Conservation (phyloP, 2,888 invertebrate species). For the Chelonus formosanus region DNA sequence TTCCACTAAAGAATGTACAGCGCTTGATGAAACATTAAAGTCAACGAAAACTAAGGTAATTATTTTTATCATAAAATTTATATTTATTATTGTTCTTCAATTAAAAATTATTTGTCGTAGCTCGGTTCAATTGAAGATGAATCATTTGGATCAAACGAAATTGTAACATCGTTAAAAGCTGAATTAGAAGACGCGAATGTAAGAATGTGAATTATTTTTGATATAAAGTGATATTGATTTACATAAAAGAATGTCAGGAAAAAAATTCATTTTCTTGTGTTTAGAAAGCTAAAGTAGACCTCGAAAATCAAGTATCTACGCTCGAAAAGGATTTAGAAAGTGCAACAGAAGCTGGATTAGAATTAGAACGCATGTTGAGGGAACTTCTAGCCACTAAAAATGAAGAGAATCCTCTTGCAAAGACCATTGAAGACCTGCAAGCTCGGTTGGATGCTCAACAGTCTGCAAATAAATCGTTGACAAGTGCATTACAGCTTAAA, state of each 20-base stretch:
- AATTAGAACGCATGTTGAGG: slow-evolving; percentile 75
- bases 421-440: slow-evolving; percentile 74
- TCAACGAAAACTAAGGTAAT: slow-evolving; percentile 59
- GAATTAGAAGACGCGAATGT: slow-evolving; percentile 70
- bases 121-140: slow-evolving; percentile 75
- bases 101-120: slow-evolving; percentile 39
- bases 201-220: slow-evolving; percentile 32
- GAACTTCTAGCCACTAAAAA: slow-evolving; percentile 76
- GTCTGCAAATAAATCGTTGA: slow-evolving; percentile 66
- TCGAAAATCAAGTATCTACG: slow-evolving; percentile 75
- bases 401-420: slow-evolving; percentile 69
- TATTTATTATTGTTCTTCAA: no score
- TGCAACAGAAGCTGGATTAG: slow-evolving; percentile 82
- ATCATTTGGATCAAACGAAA: slow-evolving; percentile 77
- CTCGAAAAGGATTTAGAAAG: slow-evolving; percentile 81
- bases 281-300: slow-evolving; percentile 64
- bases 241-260: background rate
- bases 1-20: slow-evolving; percentile 68
- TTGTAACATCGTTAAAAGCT: slow-evolving; percentile 74
- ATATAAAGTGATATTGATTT: no score
- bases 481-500: slow-evolving; percentile 61
- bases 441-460: slow-evolving; percentile 74
- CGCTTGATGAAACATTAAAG: slow-evolving; percentile 67
- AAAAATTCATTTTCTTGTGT: slow-evolving; percentile 9
- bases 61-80: background rate